Conservation (phyloP, 2,888 invertebrate genomes). For the Listrodromus nycthemerus region DNA sequence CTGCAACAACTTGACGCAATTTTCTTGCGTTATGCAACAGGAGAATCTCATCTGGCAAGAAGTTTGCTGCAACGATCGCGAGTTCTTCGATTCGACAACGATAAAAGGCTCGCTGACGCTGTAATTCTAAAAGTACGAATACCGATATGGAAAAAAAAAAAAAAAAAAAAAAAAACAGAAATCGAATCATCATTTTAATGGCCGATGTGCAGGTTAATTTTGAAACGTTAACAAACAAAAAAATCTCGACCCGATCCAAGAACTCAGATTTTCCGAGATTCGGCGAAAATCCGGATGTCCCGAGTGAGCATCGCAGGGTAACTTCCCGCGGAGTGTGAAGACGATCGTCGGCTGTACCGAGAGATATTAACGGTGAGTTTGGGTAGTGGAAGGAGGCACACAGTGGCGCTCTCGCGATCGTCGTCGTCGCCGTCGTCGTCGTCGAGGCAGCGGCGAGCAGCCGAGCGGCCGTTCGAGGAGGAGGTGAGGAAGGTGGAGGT, state of each 20-base stretch:
- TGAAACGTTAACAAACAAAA: too few species aligned
- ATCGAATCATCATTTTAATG: background rate
- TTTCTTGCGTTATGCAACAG: slow-evolving; percentile 68
- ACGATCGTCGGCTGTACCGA: slow-evolving; percentile 26
- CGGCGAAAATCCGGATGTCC: background rate
- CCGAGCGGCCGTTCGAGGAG: slow-evolving; percentile 53
- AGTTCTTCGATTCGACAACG: slow-evolving; percentile 5
- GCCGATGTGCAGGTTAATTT: background rate
- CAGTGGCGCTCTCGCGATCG: slow-evolving; percentile 44
- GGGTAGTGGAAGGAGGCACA: slow-evolving; percentile 6
- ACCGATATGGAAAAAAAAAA: background rate
- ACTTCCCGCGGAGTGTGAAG: background rate
- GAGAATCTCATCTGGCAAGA: slow-evolving; percentile 56
- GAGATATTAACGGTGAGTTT: slow-evolving; percentile 51
- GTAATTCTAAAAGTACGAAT: slow-evolving; percentile 25
- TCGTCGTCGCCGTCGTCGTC: slow-evolving; percentile 55
- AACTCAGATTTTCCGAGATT: background rate
- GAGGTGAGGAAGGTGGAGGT: slow-evolving; percentile 53
- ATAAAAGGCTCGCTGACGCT: slow-evolving; percentile 10
- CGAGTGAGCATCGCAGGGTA: background rate
- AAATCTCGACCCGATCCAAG: background rate
- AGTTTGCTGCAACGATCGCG: background rate
- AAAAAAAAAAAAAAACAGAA: background rate
- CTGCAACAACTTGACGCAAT: slow-evolving; percentile 65
- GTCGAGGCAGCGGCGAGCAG: slow-evolving; percentile 36